Evolutionary conservation across 2,113 vertebrate species (phyloP).

Genomic region (Onychostruthus taczanowskii): DNA sequence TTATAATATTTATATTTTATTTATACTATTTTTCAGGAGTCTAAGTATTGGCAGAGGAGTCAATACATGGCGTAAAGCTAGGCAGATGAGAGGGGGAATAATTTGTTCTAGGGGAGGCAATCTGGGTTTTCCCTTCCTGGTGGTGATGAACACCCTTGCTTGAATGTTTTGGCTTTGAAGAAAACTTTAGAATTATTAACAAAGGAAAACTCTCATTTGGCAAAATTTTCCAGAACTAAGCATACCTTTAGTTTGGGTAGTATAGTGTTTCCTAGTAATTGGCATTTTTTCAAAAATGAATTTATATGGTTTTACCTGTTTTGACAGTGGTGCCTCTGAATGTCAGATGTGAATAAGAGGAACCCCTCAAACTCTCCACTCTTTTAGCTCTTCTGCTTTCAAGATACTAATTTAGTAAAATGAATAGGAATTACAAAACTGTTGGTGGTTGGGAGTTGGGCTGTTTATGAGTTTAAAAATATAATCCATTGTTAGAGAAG

Average conservation of each 20-base stretch:
- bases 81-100: background rate
- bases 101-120: background rate
- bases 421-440: background rate
- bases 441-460: background rate
- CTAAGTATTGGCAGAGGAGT: background rate
- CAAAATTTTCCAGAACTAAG: background rate
- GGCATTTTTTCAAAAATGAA: background rate
- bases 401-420: background rate
- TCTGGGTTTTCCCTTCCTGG: background rate
- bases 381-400: background rate
- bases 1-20: too few relatives aligned
- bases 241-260: background rate
- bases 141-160: background rate
- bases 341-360: background rate
- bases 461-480: background rate
- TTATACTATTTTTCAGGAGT: background rate
- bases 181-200: background rate
- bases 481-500: background rate
- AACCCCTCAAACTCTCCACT: background rate
- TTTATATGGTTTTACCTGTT: background rate
- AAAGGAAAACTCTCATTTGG: background rate
- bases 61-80: accelerated
- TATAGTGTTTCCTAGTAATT: background rate
- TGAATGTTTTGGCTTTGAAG: background rate
- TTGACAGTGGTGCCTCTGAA: background rate